Evolutionary conservation across 1,140 invertebrate genomes (phyloP).

Genomic region (Sycophaga agraensis): DNA sequence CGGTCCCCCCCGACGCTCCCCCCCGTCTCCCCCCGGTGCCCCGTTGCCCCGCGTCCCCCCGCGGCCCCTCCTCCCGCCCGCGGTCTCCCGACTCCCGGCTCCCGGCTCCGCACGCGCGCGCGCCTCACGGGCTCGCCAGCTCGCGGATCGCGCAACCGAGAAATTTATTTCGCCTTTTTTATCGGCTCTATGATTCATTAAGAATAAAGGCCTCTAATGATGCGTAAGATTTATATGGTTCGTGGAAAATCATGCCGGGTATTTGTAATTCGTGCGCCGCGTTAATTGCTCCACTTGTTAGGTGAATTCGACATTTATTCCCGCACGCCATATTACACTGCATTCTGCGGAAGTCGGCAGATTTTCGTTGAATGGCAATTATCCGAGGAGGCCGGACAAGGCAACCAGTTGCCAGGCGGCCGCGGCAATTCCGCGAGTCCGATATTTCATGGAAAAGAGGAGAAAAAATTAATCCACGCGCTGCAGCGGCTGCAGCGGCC

Average conservation of each 20-base stretch:
- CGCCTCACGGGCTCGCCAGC: neutral
- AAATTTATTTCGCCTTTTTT: slow-evolving; percentile 12
- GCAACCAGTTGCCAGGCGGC: too few species aligned
- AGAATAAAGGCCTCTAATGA: slow-evolving; percentile 26
- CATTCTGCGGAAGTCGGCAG: too few species aligned
- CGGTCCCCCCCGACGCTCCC: neutral
- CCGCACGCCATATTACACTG: neutral
- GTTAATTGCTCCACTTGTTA: slow-evolving; percentile 18
- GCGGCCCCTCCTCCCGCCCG: neutral
- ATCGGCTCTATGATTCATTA: slow-evolving; percentile 20
- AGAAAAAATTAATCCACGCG: neutral
- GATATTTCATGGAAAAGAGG: neutral
- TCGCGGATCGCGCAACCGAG: neutral
- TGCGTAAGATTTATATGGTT: slow-evolving; percentile 25
- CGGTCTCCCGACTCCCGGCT: neutral
- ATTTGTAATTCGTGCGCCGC: slow-evolving; percentile 11
- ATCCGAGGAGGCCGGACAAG: too few species aligned
- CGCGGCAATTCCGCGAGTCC: too few species aligned
- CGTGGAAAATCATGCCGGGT: slow-evolving; percentile 2
- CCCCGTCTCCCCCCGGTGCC: neutral
- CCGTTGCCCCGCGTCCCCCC: neutral
- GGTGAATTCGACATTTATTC: neutral
- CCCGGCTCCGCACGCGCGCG: neutral
- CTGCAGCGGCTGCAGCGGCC: neutral
- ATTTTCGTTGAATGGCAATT: too few species aligned